Evolutionary conservation across 1,140 invertebrate species (phyloP).

Genomic region (Calycopis cecrops): DNA sequence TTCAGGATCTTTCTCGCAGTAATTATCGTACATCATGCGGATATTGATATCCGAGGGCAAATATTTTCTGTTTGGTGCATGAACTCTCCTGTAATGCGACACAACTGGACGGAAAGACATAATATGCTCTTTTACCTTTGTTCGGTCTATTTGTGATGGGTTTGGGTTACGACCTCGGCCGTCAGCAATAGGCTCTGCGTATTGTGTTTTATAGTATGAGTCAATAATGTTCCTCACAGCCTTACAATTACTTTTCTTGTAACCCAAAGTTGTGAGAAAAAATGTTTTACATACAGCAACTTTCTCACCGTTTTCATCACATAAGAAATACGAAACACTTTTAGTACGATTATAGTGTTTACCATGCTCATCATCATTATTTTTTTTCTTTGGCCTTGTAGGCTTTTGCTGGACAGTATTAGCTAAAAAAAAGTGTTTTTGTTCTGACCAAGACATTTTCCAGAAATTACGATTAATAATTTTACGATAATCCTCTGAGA

Average conservation of each 20-base stretch:
- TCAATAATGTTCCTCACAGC: slow-evolving; percentile 5
- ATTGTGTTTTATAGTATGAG: not conserved
- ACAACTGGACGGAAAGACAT: slow-evolving; percentile 11
- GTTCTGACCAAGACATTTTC: no score
- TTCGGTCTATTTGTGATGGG: slow-evolving; percentile 9
- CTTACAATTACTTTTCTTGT: slow-evolving; percentile 16
- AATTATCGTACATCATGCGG: slow-evolving; percentile 16
- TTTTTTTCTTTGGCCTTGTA: no score
- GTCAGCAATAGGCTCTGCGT: no score
- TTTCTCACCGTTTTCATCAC: slow-evolving; percentile 11
- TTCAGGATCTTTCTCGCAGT: slow-evolving; percentile 13
- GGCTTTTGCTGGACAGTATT: no score
- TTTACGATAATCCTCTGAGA: no score
- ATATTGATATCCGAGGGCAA: slow-evolving; percentile 18
- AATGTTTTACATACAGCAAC: slow-evolving; percentile 17
- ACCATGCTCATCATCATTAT: no score
- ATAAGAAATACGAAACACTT: slow-evolving; percentile 17
- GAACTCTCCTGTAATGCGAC: slow-evolving; percentile 15
- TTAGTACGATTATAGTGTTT: no score
- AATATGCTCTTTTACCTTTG: slow-evolving; percentile 10
- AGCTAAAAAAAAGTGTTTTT: no score
- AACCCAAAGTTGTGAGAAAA: slow-evolving; percentile 13
- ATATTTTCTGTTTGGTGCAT: slow-evolving; percentile 18
- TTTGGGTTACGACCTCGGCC: slow-evolving; percentile 5
- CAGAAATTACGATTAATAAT: no score